Conservation (phyloP, 2,797 vertebrate genomes). For the Lagodon rhomboides region DNA sequence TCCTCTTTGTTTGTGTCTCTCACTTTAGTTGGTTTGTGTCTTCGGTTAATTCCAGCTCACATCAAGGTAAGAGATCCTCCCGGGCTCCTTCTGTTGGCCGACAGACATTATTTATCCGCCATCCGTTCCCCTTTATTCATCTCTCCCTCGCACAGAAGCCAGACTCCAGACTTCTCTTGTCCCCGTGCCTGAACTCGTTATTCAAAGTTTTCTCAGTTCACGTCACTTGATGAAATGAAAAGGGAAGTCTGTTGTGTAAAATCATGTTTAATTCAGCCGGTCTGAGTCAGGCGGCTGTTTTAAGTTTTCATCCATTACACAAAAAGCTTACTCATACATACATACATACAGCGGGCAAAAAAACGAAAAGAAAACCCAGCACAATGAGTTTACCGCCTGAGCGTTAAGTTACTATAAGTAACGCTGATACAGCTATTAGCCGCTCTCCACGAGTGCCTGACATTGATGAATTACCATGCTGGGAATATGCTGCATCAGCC, state of each 20-base stretch:
- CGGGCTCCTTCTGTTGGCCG: slow-evolving; percentile 12
- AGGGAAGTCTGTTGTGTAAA: slow-evolving; percentile 33
- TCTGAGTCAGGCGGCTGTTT: slow-evolving; percentile 44
- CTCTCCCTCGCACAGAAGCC: slow-evolving; percentile 1
- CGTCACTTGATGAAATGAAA: slow-evolving; percentile 19
- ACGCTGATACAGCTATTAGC: slow-evolving; percentile 51
- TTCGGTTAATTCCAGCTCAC: slow-evolving; percentile 32
- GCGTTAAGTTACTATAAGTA: slow-evolving; percentile 36
- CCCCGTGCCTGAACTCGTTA: slow-evolving; percentile 3
- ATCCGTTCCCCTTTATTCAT: slow-evolving; percentile 30
- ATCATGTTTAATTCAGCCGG: slow-evolving; percentile 61
- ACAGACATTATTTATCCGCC: slow-evolving; percentile 53
- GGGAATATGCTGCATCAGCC: slow-evolving; percentile 64
- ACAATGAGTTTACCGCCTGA: slow-evolving; percentile 20
- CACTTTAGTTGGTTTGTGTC: slow-evolving; percentile 12
- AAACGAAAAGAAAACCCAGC: neutral
- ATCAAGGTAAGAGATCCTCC: slow-evolving; percentile 41
- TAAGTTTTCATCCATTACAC: slow-evolving; percentile 12
- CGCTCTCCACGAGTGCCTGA: slow-evolving; percentile 38
- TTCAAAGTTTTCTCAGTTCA: slow-evolving; percentile 36
- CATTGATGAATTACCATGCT: slow-evolving; percentile 67
- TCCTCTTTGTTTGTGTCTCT: slow-evolving; percentile 31
- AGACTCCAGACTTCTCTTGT: slow-evolving; percentile 26
- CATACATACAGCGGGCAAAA: neutral
- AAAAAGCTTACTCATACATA: slow-evolving; percentile 2